These are phyloP conservation scores for Clytia hemisphaerica DNA, from an alignment of 30 jellyfish, hydroid and myxozoan genomes.

Conservation along the genomic window DNA sequence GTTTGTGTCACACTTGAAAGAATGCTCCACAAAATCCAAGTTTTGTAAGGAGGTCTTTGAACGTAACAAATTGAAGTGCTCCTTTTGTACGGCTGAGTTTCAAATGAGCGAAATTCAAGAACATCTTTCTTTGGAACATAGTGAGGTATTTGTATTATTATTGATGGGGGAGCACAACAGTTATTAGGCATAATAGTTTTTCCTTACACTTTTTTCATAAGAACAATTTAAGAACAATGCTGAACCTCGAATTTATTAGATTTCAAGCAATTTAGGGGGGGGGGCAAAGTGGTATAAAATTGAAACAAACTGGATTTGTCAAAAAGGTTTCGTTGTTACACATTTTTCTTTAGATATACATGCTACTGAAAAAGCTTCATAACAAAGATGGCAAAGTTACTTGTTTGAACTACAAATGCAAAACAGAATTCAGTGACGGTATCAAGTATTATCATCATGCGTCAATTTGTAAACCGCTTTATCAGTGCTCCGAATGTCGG, in stretches of 20 bases:
- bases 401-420: constrained; percentile 39
- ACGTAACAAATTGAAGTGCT: constrained; percentile 2
- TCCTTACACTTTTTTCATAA: too few relatives aligned
- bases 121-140: background rate
- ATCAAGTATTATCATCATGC: constrained; percentile 25
- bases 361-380: background rate
- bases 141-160: background rate
- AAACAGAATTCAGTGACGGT: constrained; percentile 17
- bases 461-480: constrained; percentile 29
- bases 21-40: background rate
- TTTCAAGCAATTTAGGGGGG: too few relatives aligned
- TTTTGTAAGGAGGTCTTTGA: background rate
- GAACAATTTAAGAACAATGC: too few relatives aligned
- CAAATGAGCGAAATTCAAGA: background rate
- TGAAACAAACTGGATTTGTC: too few relatives aligned
- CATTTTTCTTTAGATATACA: background rate
- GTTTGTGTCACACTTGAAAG: background rate
- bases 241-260: too few relatives aligned
- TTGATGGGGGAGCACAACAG: background rate
- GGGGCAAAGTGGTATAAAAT: too few relatives aligned
- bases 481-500: constrained; percentile 17
- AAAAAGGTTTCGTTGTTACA: too few relatives aligned
- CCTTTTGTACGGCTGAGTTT: background rate
- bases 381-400: background rate
- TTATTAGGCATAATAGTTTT: too few relatives aligned